phyloP scores from a whole-genome alignment of 2,888 invertebrate species.

The Watsonalla binaria region DNA sequence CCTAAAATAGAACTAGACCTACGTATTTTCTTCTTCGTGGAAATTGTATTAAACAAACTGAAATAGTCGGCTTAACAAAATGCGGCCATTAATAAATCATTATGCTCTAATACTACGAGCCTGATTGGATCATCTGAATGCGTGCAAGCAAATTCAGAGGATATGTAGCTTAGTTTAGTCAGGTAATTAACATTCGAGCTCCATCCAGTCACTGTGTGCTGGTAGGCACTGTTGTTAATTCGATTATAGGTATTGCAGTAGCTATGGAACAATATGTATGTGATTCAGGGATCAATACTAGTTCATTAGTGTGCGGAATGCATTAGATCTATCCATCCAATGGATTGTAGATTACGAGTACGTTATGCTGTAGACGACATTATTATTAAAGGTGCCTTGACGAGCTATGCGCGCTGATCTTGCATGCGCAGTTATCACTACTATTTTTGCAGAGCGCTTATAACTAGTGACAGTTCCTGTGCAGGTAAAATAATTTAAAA shows the following conservation, averaged over 20 bases:
- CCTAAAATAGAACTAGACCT: too few species aligned
- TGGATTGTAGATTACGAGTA: neutral
- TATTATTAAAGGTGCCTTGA: too few species aligned
- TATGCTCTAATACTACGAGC: conserved; percentile 18
- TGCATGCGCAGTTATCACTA: too few species aligned
- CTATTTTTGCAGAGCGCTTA: too few species aligned
- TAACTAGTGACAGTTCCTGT: too few species aligned
- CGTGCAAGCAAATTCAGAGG: conserved; percentile 18
- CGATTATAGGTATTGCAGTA: conserved; percentile 35
- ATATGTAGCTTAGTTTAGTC: conserved; percentile 25
- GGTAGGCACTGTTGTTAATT: conserved; percentile 32
- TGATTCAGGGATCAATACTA: conserved; percentile 33
- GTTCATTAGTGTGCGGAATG: conserved; percentile 19
- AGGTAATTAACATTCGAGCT: conserved; percentile 36
- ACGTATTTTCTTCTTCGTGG: too few species aligned
- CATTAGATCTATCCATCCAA: conserved; percentile 11
- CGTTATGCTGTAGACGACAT: neutral
- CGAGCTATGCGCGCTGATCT: too few species aligned
- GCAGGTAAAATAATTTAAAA: too few species aligned
- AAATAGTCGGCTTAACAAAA: neutral
- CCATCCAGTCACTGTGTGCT: conserved; percentile 19
- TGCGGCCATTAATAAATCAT: conserved; percentile 3
- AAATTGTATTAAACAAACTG: too few species aligned
- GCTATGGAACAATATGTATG: conserved; percentile 18
- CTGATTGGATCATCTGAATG: conserved; percentile 23